Evolutionary conservation across 2,113 vertebrate species (phyloP).

Genomic region (Dermatemys mawii): DNA sequence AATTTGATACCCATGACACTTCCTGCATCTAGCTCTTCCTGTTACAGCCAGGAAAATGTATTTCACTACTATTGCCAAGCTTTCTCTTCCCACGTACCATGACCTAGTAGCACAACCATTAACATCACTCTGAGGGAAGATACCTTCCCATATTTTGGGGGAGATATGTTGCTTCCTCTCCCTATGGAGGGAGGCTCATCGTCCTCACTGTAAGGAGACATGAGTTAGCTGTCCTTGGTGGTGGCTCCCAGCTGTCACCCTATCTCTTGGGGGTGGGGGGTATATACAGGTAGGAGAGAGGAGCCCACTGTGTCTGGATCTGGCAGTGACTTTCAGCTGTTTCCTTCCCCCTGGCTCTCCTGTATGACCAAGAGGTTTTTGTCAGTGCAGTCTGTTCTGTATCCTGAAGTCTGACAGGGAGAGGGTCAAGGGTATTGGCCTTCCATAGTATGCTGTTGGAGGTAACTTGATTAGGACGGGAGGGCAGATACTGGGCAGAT

Average conservation of each 20-base stretch:
- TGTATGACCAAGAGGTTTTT: rapidly evolving
- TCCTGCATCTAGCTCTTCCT: not conserved
- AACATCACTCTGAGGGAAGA: not conserved
- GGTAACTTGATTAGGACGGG: not conserved
- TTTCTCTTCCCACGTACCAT: not conserved
- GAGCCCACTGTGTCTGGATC: rapidly evolving
- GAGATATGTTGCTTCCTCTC: not conserved
- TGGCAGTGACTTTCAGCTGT: rapidly evolving
- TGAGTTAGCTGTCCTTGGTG: not conserved
- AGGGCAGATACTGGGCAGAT: not conserved
- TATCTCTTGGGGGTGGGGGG: not conserved
- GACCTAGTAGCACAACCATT: not conserved
- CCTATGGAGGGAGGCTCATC: not conserved
- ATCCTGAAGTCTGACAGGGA: rapidly evolving
- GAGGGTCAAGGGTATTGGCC: not conserved
- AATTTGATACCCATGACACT: not conserved
- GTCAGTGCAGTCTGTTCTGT: rapidly evolving
- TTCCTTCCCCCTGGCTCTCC: no score
- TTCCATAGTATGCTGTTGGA: not conserved
- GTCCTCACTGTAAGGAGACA: not conserved
- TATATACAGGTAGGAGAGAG: rapidly evolving
- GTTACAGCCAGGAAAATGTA: not conserved
- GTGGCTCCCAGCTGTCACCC: not conserved
- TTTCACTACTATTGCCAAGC: not conserved
- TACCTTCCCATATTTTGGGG: not conserved